Base-by-base conservation (phyloP, 2,888 invertebrate species). In the Thymelicus acteon region DNA sequence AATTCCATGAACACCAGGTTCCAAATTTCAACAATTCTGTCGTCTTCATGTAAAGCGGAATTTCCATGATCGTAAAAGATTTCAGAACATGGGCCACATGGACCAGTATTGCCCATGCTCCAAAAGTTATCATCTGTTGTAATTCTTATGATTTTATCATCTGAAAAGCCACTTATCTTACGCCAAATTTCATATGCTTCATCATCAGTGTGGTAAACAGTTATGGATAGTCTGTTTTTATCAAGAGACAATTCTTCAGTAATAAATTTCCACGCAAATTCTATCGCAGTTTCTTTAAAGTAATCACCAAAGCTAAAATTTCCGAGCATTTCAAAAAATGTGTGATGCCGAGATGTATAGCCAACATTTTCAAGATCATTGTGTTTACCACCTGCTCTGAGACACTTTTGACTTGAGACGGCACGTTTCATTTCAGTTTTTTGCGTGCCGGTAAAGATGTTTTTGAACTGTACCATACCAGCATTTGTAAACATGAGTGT, bases 291-390 rank as follows among this genome's bases (percentile, higher is more conserved):
- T 83, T 93, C 94, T 88, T 96, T 95, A 82, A 95, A 96, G 79
- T 95, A 96, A 79, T 96, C 95, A n/a, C 95, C 95, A 86, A 96
- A 95, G 7, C 95, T 95, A 95, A 95, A 95, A 81, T 95, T 96
- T 10, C 95, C 95, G 61, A 95, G 83, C 95, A 95, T 95, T 83
- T 95, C 95, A 85, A 95, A 95, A 84, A 95, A 96, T 0, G 95
- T 96, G 80, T 95, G 65, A 54, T 65, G 65, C 40, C 65, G 52
- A 52, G 65, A 19, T 52, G 65, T 65, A 65, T 65, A 65, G 54
- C 65, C 65, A 54, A 65, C 65, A 65, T 65, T 65, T 52, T 65
- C 65, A 52, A 65, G 65, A 52, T 65, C 65, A 54, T 65, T 65
- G 54, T 65, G 65, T 54, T 65, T 65, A 52, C 65, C 65, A 37